Conservation (phyloP, 2,113 vertebrate genomes). For the Acanthisitta chloris region DNA sequence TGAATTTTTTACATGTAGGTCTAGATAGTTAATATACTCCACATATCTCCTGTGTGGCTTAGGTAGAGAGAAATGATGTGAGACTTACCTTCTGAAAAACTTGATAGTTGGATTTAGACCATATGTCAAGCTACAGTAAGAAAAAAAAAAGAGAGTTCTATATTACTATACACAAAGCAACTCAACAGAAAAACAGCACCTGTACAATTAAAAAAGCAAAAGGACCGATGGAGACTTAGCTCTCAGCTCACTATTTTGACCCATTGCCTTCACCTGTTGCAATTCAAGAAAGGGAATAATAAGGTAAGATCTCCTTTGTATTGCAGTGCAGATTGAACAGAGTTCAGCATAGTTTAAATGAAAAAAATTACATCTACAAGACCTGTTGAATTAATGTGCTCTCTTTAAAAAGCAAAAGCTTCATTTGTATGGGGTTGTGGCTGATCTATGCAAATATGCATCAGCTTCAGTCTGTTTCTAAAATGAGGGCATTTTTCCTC, state of each 20-base stretch:
- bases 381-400: slow-evolving; percentile 1
- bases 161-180: background rate
- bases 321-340: background rate
- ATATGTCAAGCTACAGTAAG: slow-evolving; percentile 78
- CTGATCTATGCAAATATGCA: slow-evolving; percentile 59
- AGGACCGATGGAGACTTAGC: background rate
- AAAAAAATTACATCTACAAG: background rate
- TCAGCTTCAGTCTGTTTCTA: slow-evolving; percentile 7
- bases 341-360: slow-evolving; percentile 22
- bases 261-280: background rate
- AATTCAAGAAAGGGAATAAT: background rate
- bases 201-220: background rate
- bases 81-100: slow-evolving; percentile 83
- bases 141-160: background rate
- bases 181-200: too few species aligned
- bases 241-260: background rate
- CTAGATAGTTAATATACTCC: background rate
- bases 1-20: background rate
- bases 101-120: slow-evolving; percentile 84
- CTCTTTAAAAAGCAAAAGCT: slow-evolving; percentile 37
- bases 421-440: slow-evolving; percentile 44
- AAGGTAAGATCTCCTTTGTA: background rate
- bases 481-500: slow-evolving; percentile 32
- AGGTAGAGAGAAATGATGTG: background rate
- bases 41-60: background rate